Evolutionary conservation across 2,797 vertebrate genomes (phyloP).

Genomic region (Girardinus metallicus): DNA sequence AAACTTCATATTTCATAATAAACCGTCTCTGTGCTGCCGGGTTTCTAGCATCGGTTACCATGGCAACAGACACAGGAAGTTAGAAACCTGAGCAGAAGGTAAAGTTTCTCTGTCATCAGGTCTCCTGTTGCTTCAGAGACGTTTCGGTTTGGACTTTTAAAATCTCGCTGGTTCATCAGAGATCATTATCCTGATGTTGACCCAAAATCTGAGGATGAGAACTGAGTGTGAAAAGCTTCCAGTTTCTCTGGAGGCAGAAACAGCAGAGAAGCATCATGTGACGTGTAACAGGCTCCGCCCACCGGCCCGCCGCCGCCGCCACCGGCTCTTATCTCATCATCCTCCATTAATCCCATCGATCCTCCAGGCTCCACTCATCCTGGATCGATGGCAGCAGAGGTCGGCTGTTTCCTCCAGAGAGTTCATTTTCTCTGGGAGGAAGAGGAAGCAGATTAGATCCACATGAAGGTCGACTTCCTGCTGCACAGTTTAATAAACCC

Average conservation of each 20-base stretch:
- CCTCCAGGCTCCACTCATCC: conserved; percentile 31
- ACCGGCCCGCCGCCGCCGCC: conserved; percentile 3
- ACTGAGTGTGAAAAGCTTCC: too few species aligned
- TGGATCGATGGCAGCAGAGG: conserved; percentile 59
- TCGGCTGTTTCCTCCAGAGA: background rate
- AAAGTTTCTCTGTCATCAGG: background rate
- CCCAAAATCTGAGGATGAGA: too few species aligned
- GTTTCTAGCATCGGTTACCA: background rate
- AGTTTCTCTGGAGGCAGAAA: too few species aligned
- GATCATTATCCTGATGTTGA: background rate
- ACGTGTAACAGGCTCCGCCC: conserved; percentile 8
- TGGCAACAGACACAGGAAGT: background rate
- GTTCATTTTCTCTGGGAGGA: conserved; percentile 1
- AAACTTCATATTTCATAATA: too few species aligned
- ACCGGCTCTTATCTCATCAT: conserved; percentile 68
- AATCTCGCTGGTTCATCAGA: too few species aligned
- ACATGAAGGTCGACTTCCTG: background rate
- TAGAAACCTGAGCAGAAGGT: background rate
- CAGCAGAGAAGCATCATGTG: background rate
- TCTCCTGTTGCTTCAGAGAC: background rate
- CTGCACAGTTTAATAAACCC: background rate
- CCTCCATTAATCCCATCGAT: conserved; percentile 63
- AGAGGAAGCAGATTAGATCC: conserved; percentile 19
- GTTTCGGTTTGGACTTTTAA: background rate
- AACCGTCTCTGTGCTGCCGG: too few species aligned